These are phyloP conservation scores for Calephelis virginiensis DNA, from an alignment of 1,140 invertebrate species.

Conservation along the genomic window DNA sequence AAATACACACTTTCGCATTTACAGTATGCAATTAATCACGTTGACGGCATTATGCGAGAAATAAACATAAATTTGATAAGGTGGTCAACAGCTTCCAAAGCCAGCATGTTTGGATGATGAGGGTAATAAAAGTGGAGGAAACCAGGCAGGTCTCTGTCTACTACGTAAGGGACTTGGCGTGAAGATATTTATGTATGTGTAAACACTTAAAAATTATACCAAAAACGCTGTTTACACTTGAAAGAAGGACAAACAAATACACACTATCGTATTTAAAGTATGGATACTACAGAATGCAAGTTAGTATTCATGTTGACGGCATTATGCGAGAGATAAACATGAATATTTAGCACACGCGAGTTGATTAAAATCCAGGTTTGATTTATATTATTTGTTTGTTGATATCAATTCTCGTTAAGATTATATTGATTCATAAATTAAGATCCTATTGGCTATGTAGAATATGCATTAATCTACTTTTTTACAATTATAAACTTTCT, in stretches of 20 bases:
- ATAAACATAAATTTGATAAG: slow-evolving; percentile 24
- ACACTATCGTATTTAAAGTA: too few relatives aligned
- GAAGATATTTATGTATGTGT: too few relatives aligned
- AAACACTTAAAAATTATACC: slow-evolving; percentile 23
- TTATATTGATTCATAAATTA: slow-evolving; percentile 2
- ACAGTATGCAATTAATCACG: slow-evolving; percentile 41
- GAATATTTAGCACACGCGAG: slow-evolving; percentile 49
- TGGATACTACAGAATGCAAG: slow-evolving; percentile 44
- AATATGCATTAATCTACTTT: not conserved
- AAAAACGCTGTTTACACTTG: too few relatives aligned
- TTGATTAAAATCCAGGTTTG: slow-evolving; percentile 38
- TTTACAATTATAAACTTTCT: not conserved
- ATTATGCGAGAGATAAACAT: slow-evolving; percentile 44
- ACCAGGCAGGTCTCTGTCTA: too few relatives aligned
- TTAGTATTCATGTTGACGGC: slow-evolving; percentile 59
- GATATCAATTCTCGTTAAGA: slow-evolving; percentile 33
- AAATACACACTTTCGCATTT: too few relatives aligned
- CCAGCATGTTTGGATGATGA: too few relatives aligned
- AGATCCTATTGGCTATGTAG: not conserved
- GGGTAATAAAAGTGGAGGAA: too few relatives aligned
- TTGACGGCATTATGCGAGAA: slow-evolving; percentile 45
- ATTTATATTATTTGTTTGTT: slow-evolving; percentile 42
- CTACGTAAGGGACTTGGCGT: too few relatives aligned
- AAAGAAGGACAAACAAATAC: too few relatives aligned
- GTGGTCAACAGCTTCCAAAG: too few relatives aligned